Base-by-base conservation (phyloP, 2,113 vertebrate genomes). In the Microcebus murinus region DNA sequence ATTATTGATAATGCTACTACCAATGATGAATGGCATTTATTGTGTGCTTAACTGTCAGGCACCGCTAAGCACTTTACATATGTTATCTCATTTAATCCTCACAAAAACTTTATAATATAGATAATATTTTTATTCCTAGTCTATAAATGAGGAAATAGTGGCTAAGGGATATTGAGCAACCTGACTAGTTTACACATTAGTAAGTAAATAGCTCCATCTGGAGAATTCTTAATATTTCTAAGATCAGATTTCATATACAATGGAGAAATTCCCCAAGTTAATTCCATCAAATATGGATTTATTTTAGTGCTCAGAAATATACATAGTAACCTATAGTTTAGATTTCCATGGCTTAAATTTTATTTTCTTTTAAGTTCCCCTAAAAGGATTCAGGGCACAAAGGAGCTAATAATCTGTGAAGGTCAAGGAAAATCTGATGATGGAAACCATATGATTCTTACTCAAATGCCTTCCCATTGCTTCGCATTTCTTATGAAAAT, bases 321-420 rank as follows among this genome's bases (percentile, higher is more conserved):
- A 97, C 94, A 87, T 52, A 52, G 42, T 87, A 92, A 80, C 17
- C 45, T 83, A 57, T 45, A 74, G 48, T 57, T 57, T 92, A 73
- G 2, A 45, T 31, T 89, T 86, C 23, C 39, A 45, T 31, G 48
- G 20, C 59, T 63, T 94, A 77, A 55, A 36, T 90, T 83, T 90
- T 94, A 94, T 84, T 95, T 94, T 94, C 48, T 87, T 89, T 57
- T 61, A 36, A 48, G 67, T 83, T 50, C 12, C 52, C 50, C 52
- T 27, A n/a, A 76, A 68, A 80, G 6, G 2, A 61, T 36, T 94
- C 42, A 57, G 20, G 65, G 4, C 3, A 81, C 23, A 95, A 87
- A 87, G 18, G 4, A 93, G 86, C 45, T 91, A 90, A 63, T 39
- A 23, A 94, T 68, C 57, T 88, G 6, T 87, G 73, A 71, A 42